A percentile compares a stretch with the other conserved stretches of the same genome.
Evolutionary conservation across 2,797 vertebrate species (phyloP).

Genomic region (Chelon auratus): DNA sequence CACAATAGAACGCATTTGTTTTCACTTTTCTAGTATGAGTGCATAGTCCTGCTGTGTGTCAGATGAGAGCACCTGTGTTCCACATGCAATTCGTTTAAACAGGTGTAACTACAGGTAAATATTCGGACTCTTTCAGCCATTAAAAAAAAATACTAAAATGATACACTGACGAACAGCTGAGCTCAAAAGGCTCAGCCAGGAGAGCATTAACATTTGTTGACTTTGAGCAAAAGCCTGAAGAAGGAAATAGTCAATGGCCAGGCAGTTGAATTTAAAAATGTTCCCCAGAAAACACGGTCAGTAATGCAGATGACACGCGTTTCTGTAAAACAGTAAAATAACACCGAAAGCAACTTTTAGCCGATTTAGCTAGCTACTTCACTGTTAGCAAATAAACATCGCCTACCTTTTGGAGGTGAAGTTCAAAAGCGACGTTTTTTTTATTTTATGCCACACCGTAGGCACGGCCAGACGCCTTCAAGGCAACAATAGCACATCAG

Average conservation of each 20-base stretch:
- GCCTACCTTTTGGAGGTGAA: constrained; percentile 64
- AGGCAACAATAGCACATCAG: neutral
- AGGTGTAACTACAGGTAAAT: neutral
- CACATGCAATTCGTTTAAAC: constrained; percentile 1
- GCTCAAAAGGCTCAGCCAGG: neutral
- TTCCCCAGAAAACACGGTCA: too few species aligned
- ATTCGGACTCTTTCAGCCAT: too few species aligned
- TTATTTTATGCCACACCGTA: neutral
- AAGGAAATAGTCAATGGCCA: too few species aligned
- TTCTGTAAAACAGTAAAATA: neutral
- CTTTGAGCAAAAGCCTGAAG: too few species aligned
- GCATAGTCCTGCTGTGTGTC: constrained; percentile 8
- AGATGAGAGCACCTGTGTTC: constrained; percentile 32
- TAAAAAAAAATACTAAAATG: too few species aligned
- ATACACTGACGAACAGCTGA: neutral
- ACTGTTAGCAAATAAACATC: constrained; percentile 4
- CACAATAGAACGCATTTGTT: too few species aligned
- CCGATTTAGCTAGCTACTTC: neutral
- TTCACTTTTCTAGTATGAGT: too few species aligned
- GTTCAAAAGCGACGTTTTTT: constrained; percentile 40
- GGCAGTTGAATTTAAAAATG: too few species aligned
- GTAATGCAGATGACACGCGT: neutral
- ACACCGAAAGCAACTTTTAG: neutral
- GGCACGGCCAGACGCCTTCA: neutral
- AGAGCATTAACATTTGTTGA: too few species aligned